Conservation (phyloP, 2,888 invertebrate species). For the Neelides folsomi region DNA sequence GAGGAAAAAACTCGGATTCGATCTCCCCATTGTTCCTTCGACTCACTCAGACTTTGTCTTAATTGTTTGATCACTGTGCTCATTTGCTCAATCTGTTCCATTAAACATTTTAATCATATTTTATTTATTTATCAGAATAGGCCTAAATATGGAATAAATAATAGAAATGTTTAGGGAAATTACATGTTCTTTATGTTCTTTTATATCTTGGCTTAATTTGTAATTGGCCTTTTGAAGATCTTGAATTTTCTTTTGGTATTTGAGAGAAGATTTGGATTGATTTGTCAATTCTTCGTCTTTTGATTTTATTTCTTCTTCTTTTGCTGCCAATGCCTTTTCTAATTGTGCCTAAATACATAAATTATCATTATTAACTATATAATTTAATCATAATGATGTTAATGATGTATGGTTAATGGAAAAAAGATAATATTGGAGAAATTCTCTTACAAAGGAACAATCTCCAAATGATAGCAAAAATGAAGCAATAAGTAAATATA, state of each 20-base stretch:
- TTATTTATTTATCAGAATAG: no score
- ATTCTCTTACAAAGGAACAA: no score
- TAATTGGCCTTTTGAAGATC: slow-evolving; percentile 16
- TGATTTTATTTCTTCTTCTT: slow-evolving; percentile 14
- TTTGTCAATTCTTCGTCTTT: neutral
- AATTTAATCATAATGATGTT: no score
- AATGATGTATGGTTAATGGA: no score
- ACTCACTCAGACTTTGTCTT: slow-evolving; percentile 12
- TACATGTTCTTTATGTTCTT: slow-evolving; percentile 13
- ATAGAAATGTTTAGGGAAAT: neutral
- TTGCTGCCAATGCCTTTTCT: slow-evolving; percentile 1
- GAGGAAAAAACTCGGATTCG: slow-evolving; percentile 5
- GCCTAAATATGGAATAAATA: no score
- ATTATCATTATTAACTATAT: no score
- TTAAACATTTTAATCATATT: no score
- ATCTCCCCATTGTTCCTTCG: slow-evolving; percentile 18
- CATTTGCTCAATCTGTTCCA: slow-evolving; percentile 18
- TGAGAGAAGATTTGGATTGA: slow-evolving; percentile 1
- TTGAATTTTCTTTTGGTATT: slow-evolving; percentile 15
- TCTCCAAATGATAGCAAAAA: no score
- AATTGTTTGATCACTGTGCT: slow-evolving; percentile 13
- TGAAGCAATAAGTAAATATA: no score
- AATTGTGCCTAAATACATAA: neutral
- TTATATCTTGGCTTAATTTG: slow-evolving; percentile 13
- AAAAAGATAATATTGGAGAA: no score